A percentile compares a stretch with the other conserved stretches of the same genome.
Conservation (phyloP, 1,140 invertebrate species). For the Tyrophagus putrescentiae region DNA sequence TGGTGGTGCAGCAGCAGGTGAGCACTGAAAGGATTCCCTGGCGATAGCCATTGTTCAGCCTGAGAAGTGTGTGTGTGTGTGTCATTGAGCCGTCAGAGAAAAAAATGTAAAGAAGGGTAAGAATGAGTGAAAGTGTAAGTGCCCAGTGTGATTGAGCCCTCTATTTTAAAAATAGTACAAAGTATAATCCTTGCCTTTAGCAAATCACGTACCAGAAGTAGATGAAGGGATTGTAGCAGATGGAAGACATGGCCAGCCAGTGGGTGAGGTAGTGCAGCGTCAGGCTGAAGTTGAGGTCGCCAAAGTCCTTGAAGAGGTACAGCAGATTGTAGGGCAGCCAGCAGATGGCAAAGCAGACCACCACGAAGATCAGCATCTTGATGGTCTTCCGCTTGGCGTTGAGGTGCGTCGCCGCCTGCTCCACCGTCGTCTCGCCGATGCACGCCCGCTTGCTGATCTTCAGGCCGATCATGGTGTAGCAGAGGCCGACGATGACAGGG, state of each 20-base stretch:
- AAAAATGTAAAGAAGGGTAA: too few relatives aligned
- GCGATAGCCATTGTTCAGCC: too few relatives aligned
- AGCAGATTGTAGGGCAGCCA: slow-evolving; percentile 37
- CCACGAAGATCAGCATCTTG: slow-evolving; percentile 40
- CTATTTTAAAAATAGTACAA: too few relatives aligned
- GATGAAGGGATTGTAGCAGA: slow-evolving; percentile 85
- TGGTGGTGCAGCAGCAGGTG: not conserved
- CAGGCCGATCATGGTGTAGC: slow-evolving; percentile 34
- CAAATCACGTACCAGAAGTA: too few relatives aligned
- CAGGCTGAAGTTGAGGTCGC: slow-evolving; percentile 44
- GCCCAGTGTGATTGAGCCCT: too few relatives aligned
- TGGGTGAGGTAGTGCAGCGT: slow-evolving; percentile 67
- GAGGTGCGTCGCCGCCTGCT: slow-evolving; percentile 28
- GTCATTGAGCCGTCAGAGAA: too few relatives aligned
- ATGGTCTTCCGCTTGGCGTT: slow-evolving; percentile 35
- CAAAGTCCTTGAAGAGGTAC: slow-evolving; percentile 35
- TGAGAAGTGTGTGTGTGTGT: too few relatives aligned
- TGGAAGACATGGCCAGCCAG: slow-evolving; percentile 84
- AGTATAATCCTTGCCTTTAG: too few relatives aligned
- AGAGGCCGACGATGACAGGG: slow-evolving; percentile 36
- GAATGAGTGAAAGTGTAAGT: too few relatives aligned
- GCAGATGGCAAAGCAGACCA: slow-evolving; percentile 36
- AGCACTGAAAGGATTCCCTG: too few relatives aligned
- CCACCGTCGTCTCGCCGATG: slow-evolving; percentile 28
- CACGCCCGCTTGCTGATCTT: slow-evolving; percentile 32